phyloP scores from a whole-genome alignment of 2,888 invertebrate species.

The Mythimna impura region DNA sequence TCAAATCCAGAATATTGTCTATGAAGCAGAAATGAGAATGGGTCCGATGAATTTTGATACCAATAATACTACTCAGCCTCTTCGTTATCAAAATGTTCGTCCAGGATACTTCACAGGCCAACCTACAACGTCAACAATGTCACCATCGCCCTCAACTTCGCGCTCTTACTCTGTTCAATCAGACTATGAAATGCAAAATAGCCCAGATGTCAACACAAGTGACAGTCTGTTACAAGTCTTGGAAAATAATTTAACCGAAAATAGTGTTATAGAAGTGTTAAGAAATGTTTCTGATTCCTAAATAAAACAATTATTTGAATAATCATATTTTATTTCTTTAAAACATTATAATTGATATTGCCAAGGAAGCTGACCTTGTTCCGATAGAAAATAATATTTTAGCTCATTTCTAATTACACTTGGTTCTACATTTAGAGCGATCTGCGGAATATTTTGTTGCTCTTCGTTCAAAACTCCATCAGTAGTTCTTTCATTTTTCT shows the following conservation, averaged over 20 bases:
- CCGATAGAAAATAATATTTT: conserved; percentile 54
- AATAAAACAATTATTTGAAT: conserved; percentile 54
- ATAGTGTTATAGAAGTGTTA: conserved; percentile 41
- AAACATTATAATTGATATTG: conserved; percentile 48
- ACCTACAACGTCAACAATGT: conserved; percentile 51
- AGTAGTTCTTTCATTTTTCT: conserved; percentile 1
- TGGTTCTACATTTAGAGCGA: conserved; percentile 56
- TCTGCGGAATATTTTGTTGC: conserved; percentile 54
- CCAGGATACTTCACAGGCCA: conserved; percentile 49
- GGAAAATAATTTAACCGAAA: conserved; percentile 57
- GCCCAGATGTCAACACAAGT: conserved; percentile 56
- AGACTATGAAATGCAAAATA: conserved; percentile 55
- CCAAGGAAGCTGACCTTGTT: conserved; percentile 57
- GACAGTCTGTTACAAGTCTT: conserved; percentile 41
- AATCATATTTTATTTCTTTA: conserved; percentile 53
- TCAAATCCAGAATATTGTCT: conserved; percentile 60
- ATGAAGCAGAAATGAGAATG: conserved; percentile 53
- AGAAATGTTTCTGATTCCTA: conserved; percentile 49
- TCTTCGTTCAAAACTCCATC: conserved; percentile 50
- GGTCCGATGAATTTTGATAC: conserved; percentile 53
- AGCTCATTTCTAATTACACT: conserved; percentile 58
- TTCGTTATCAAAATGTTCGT: conserved; percentile 52
- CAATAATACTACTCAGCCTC: conserved; percentile 52
- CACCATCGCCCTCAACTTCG: conserved; percentile 57
- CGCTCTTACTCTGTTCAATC: conserved; percentile 52